Conservation (phyloP, 2,797 vertebrate species). For the Mormyrops attenuatus region DNA sequence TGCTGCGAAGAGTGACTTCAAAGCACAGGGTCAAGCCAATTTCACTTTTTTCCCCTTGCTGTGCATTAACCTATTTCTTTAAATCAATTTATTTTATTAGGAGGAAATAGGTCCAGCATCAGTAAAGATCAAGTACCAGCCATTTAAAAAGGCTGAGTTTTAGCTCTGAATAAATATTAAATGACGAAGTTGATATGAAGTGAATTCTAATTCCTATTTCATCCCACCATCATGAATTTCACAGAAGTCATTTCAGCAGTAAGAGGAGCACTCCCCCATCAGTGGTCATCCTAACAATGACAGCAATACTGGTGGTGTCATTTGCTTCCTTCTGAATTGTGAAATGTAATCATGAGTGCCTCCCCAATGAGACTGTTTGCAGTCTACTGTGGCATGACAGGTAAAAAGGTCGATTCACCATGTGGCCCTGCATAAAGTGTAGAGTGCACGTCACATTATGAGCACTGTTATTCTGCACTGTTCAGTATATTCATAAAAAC, state of each 20-base stretch:
- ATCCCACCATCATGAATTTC: neutral
- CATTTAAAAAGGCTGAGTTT: constrained; percentile 17
- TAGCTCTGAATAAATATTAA: constrained; percentile 21
- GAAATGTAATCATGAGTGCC: constrained; percentile 7
- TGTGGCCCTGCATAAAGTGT: neutral
- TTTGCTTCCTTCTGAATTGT: constrained; percentile 8
- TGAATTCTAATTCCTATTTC: constrained; percentile 18
- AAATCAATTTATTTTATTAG: constrained; percentile 23
- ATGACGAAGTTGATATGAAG: neutral
- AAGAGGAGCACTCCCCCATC: neutral
- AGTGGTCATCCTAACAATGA: neutral
- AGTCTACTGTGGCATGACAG: neutral
- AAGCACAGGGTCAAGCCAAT: neutral
- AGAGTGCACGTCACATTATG: neutral
- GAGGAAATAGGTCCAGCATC: constrained; percentile 15
- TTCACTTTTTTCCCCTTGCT: neutral
- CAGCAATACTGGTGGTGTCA: neutral
- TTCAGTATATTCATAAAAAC: neutral
- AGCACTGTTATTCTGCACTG: neutral
- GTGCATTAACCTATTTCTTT: constrained; percentile 18
- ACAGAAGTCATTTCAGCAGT: neutral
- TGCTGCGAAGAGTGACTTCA: neutral
- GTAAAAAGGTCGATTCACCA: neutral
- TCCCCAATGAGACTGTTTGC: neutral
- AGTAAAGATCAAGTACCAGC: constrained; percentile 11